Conservation (phyloP, 2,797 vertebrate species). For the Silurus lanzhouensis region DNA sequence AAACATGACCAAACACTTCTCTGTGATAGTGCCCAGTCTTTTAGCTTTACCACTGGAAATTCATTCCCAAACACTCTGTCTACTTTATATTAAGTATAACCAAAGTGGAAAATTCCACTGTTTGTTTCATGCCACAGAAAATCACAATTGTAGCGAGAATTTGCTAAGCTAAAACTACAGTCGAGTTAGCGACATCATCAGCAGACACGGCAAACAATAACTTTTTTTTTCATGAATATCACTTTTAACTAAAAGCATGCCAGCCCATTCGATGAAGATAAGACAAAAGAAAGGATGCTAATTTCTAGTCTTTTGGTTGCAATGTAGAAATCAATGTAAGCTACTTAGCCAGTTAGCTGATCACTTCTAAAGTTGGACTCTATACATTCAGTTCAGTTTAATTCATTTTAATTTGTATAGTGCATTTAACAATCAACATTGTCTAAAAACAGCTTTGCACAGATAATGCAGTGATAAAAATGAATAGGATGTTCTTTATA, state of each 20-base stretch:
- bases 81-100: background rate
- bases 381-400: no score
- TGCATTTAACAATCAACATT: no score
- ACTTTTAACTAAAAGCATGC: background rate
- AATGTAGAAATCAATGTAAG: background rate
- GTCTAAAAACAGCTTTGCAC: no score
- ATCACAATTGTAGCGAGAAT: background rate
- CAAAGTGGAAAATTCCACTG: background rate
- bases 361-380: no score
- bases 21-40: background rate
- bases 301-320: background rate
- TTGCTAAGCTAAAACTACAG: background rate
- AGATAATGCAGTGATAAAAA: no score
- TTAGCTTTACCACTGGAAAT: background rate
- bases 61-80: background rate
- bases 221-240: no score
- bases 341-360: background rate
- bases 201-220: background rate
- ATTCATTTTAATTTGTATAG: no score
- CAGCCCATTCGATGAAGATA: background rate
- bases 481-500: no score
- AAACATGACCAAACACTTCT: background rate
- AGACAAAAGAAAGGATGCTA: background rate
- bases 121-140: background rate
- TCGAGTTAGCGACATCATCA: background rate